These are phyloP conservation scores for Glareola pratincola DNA, from an alignment of 2,113 vertebrate species.

Conservation along the genomic window DNA sequence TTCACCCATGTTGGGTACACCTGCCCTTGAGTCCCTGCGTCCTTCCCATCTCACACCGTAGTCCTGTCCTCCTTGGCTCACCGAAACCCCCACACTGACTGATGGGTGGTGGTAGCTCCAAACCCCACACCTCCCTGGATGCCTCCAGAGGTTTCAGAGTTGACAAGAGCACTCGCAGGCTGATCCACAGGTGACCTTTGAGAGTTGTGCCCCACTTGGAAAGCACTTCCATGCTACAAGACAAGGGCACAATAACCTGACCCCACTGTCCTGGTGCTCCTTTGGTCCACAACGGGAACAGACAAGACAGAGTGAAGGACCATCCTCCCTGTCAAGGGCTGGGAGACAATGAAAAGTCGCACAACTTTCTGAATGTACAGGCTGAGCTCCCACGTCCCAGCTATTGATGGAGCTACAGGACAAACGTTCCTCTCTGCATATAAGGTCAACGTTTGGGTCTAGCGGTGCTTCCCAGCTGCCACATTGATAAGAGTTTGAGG, in stretches of 20 bases:
- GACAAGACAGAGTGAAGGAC: background rate
- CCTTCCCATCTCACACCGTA: background rate
- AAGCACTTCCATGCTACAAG: fast-evolving
- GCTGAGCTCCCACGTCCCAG: background rate
- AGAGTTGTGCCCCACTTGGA: background rate
- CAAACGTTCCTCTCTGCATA: background rate
- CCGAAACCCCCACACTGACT: background rate
- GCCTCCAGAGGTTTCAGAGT: background rate
- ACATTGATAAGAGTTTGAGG: background rate
- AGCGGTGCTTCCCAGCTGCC: background rate
- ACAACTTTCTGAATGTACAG: background rate
- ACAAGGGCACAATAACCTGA: background rate
- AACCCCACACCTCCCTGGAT: background rate
- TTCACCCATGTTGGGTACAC: background rate
- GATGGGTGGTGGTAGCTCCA: background rate
- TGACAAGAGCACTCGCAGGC: background rate
- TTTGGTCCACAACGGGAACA: fast-evolving
- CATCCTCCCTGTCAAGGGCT: background rate
- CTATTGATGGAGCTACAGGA: background rate
- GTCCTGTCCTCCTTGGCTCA: background rate
- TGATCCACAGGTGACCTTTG: background rate
- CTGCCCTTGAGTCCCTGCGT: no score
- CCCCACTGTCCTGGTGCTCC: fast-evolving
- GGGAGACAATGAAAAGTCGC: fast-evolving
- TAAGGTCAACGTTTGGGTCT: background rate